Evolutionary conservation across 2,888 invertebrate genomes (phyloP).

Genomic region (Sphecodes monilicornis): DNA sequence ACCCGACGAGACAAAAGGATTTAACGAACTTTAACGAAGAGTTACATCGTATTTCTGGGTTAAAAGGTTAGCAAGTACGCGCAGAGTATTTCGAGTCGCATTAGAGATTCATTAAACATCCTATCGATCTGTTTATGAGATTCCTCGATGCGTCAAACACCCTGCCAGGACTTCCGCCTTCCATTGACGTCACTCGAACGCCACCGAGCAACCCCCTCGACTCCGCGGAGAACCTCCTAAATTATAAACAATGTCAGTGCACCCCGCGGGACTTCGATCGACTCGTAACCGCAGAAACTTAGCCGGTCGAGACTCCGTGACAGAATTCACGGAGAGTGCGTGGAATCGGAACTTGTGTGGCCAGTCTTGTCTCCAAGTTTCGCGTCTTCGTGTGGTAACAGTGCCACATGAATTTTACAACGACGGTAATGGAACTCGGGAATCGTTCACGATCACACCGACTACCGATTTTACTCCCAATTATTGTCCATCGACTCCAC

Average conservation of each 20-base stretch:
- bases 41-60: neutral
- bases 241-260: constrained; percentile 81
- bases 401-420: constrained; percentile 34
- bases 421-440: constrained; percentile 23
- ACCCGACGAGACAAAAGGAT: neutral
- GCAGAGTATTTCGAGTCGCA: neutral
- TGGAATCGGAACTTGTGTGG: constrained; percentile 28
- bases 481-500: neutral
- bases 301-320: constrained; percentile 28
- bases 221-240: constrained; percentile 72
- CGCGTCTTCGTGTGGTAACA: constrained; percentile 32
- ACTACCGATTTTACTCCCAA: neutral
- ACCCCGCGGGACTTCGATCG: constrained; percentile 73
- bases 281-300: constrained; percentile 63
- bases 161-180: constrained; percentile 10
- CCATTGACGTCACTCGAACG: constrained; percentile 55
- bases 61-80: neutral
- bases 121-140: neutral
- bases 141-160: constrained; percentile 8
- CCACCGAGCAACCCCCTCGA: constrained; percentile 60
- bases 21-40: neutral
- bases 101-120: constrained; percentile 6
- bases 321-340: constrained; percentile 30
- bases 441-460: neutral
- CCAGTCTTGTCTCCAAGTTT: constrained; percentile 43